Base-by-base conservation (phyloP, 1,140 invertebrate genomes). In the Macrostomum lignano region DNA sequence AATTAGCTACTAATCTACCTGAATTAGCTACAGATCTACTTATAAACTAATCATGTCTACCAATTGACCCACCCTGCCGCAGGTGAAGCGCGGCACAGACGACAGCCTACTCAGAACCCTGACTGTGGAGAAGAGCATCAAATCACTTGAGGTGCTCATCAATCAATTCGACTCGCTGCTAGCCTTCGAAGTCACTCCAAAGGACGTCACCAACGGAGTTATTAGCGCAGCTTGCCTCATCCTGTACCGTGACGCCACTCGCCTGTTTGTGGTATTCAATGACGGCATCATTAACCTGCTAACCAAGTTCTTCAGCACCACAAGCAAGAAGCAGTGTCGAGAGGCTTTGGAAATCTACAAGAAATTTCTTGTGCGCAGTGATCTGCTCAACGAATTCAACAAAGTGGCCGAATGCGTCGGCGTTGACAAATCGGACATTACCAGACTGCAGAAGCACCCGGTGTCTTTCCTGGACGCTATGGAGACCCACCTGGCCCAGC, bases 281-380 rank as follows among this genome's bases (percentile, higher is more conserved):
- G 88, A 98, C 62, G 88, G 82, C 42, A 88, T 96, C 44, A 98
- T 98, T 47, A 98, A 96, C 66, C 67, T 96, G 42, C 63, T 98
- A 58, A 72, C 71, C 72, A 55, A 46, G 42, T 42, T 10, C 20
- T 14, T 4, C 22, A 9, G 7, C n/a, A 82, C 93, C 55, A 94
- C 96, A 84, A 94, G 96, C 60, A 96, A 94, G 56, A 98, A 98
- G 44, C 60, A 67, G 44, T 86, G 78, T 49, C 68, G 79, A 49
- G 86, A 98, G 55, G 86, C 82, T 39, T 65, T 98, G 47, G 91
- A 98, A 53, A 70, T 91, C 40, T 98, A 98, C 58, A 96, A 96
- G 61, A 91, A 86, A 60, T 98, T 98, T 61, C 68, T 96, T 33
- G 81, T 86, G 42, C 67, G 86, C 47, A 93, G 96, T 79, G 86